These are phyloP conservation scores for Dipodomys merriami DNA, from an alignment of 2,113 vertebrate species.

Conservation along the genomic window DNA sequence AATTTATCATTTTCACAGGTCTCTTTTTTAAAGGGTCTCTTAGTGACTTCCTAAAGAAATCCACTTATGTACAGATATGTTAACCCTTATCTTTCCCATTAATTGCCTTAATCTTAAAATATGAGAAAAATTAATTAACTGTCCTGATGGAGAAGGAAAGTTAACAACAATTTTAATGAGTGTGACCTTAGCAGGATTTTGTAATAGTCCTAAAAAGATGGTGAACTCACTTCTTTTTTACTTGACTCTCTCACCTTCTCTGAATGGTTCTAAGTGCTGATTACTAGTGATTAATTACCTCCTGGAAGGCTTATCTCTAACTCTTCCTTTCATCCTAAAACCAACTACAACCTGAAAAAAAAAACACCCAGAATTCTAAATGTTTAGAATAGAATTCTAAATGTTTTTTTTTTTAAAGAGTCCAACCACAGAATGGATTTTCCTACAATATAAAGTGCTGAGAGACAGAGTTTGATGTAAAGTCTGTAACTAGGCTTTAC, in stretches of 20 bases:
- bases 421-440: neutral
- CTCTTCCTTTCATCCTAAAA: slow-evolving; percentile 34
- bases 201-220: slow-evolving; percentile 62
- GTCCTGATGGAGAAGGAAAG: slow-evolving; percentile 64
- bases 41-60: slow-evolving; percentile 65
- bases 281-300: slow-evolving; percentile 71
- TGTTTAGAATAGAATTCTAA: neutral
- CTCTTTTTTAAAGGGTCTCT: neutral
- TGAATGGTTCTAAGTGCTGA: slow-evolving; percentile 40
- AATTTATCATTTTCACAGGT: slow-evolving; percentile 12
- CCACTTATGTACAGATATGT: slow-evolving; percentile 36
- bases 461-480: slow-evolving; percentile 38
- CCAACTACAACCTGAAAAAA: neutral
- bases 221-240: slow-evolving; percentile 67
- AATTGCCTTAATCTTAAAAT: slow-evolving; percentile 73
- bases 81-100: slow-evolving; percentile 55
- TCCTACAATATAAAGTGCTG: slow-evolving; percentile 5
- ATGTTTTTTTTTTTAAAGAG: neutral
- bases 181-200: slow-evolving; percentile 67
- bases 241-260: slow-evolving; percentile 68
- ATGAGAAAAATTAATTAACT: slow-evolving; percentile 75
- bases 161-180: slow-evolving; percentile 79
- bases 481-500: neutral
- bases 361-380: slow-evolving; percentile 25
- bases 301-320: slow-evolving; percentile 51